Percentiles rank a stretch among this genome's conserved stretches.
Evolutionary conservation across 1,140 invertebrate species (phyloP).

Genomic region (Scaptodrosophila lebanonensis): DNA sequence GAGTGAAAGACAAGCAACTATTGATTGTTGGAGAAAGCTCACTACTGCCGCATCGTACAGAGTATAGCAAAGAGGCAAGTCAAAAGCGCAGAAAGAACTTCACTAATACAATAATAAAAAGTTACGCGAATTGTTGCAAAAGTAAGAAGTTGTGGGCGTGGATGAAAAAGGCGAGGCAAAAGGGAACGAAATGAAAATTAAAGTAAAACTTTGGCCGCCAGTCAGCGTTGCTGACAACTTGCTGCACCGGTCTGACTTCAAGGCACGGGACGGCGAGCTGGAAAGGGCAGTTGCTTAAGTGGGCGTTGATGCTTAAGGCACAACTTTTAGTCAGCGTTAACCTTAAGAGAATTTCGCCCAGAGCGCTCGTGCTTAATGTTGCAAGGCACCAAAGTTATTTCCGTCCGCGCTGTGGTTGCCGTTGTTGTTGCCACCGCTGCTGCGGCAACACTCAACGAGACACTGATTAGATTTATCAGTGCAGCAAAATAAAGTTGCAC

Average conservation of each 20-base stretch:
- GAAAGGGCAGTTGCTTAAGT: no score
- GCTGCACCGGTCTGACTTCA: no score
- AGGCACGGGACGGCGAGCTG: no score
- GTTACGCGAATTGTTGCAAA: constrained; percentile 59
- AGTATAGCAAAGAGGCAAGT: constrained; percentile 37
- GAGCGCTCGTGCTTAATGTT: constrained; percentile 40
- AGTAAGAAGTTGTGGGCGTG: background rate
- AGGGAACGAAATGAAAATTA: constrained; percentile 40
- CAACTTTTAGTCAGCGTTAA: constrained; percentile 51
- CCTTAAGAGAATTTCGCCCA: constrained; percentile 46
- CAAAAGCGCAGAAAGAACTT: constrained; percentile 58
- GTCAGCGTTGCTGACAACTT: constrained; percentile 42
- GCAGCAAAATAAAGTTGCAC: constrained; percentile 43
- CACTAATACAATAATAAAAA: constrained; percentile 73
- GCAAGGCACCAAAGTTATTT: constrained; percentile 42
- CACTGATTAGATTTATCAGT: constrained; percentile 71
- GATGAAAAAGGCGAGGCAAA: no score
- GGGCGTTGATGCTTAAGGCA: no score
- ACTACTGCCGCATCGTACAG: no score
- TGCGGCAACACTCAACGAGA: constrained; percentile 19
- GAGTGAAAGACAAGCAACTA: constrained; percentile 24
- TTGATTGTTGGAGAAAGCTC: constrained; percentile 31
- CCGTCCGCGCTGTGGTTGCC: no score
- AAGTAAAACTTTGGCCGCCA: constrained; percentile 50
- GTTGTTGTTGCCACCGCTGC: no score